phyloP scores from a whole-genome alignment of 2,888 invertebrate species.

The Syritta pipiens region DNA sequence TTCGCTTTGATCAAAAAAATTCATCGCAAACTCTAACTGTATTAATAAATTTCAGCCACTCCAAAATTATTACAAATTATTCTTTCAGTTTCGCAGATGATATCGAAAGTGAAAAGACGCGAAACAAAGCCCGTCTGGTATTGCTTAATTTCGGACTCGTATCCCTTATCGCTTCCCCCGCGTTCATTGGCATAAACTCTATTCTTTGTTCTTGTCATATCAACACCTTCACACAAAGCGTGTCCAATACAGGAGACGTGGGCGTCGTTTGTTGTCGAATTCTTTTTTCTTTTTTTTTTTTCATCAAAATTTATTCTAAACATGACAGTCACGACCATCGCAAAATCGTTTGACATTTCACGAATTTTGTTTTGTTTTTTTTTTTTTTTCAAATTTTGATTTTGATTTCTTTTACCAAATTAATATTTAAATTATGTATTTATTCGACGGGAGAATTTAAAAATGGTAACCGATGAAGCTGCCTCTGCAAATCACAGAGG shows the following conservation, averaged over 20 bases:
- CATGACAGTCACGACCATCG: slow-evolving; percentile 48
- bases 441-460: background rate
- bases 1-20: too few relatives aligned
- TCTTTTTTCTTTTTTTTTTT: slow-evolving; percentile 22
- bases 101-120: background rate
- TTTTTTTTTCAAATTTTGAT: background rate
- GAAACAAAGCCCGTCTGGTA: background rate
- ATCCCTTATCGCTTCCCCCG: background rate
- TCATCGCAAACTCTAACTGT: too few relatives aligned
- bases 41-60: too few relatives aligned
- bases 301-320: slow-evolving; percentile 22
- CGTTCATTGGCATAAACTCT: too few relatives aligned
- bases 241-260: slow-evolving; percentile 19
- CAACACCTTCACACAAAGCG: slow-evolving; percentile 8
- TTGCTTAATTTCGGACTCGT: too few relatives aligned
- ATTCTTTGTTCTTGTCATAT: background rate
- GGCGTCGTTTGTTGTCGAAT: too few relatives aligned
- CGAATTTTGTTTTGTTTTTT: background rate
- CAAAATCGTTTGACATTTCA: slow-evolving; percentile 36
- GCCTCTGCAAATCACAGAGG: too few relatives aligned
- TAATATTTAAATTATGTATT: background rate
- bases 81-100: too few relatives aligned
- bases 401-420: background rate
- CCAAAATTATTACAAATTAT: too few relatives aligned
- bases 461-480: too few relatives aligned